Percentiles rank a stretch among this genome's conserved stretches.
These are phyloP conservation scores for Sisyra terminalis DNA, from an alignment of 2,888 invertebrate genomes.

Conservation along the genomic window DNA sequence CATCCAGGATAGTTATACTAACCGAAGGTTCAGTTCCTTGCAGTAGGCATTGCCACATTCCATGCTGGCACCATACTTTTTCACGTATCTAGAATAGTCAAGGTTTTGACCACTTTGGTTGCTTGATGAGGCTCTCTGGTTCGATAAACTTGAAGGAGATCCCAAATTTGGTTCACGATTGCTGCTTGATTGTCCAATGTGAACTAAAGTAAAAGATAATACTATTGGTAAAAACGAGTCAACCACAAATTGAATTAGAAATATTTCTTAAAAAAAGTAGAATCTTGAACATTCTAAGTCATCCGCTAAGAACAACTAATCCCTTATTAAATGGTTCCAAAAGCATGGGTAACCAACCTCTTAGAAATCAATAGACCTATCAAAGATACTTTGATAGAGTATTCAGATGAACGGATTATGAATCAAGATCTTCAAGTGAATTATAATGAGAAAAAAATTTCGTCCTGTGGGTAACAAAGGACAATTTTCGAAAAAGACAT, in stretches of 20 bases:
- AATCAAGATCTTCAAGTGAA: no score
- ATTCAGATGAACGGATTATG: no score
- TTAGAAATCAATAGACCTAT: no score
- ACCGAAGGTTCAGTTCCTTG: constrained; percentile 69
- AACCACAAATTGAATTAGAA: not conserved
- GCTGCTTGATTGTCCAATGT: constrained; percentile 29
- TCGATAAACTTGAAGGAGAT: constrained; percentile 26
- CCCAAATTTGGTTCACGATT: constrained; percentile 9
- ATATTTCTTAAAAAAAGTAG: not conserved
- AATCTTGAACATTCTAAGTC: not conserved
- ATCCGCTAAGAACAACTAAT: no score
- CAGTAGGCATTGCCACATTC: constrained; percentile 77
- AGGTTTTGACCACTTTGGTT: constrained; percentile 42
- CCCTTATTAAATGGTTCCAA: no score
- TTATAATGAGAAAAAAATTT: no score
- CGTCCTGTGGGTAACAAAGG: no score
- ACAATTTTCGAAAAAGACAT: no score
- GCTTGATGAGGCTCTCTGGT: constrained; percentile 33
- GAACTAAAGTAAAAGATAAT: constrained; percentile 26
- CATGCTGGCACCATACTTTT: constrained; percentile 62
- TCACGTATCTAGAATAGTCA: constrained; percentile 81
- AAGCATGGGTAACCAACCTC: no score
- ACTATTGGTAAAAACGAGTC: not conserved
- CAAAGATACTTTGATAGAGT: no score
- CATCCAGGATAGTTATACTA: constrained; percentile 9